Percentiles rank a stretch among this genome's conserved stretches.
phyloP scores from a whole-genome alignment of 2,113 vertebrate genomes.

The Malurus elegans region DNA sequence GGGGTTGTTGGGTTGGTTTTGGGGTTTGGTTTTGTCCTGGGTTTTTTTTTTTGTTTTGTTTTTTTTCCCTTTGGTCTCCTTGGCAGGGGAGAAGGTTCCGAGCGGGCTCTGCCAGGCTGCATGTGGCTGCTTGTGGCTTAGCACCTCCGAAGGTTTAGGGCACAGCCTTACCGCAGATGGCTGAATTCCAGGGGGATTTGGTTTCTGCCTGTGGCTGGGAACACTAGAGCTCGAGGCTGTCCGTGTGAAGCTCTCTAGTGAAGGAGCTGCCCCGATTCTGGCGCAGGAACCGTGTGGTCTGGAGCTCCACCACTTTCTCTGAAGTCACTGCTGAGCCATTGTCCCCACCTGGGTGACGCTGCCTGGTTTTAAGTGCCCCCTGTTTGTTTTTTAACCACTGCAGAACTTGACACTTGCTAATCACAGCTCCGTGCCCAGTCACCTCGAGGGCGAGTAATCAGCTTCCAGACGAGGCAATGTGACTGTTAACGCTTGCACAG shows the following conservation, averaged over 20 bases:
- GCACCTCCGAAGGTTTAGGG: conserved; percentile 38
- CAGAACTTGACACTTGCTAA: conserved; percentile 60
- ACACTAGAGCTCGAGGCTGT: background rate
- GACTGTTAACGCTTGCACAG: conserved; percentile 52
- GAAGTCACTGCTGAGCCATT: conserved; percentile 70
- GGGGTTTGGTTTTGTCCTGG: background rate
- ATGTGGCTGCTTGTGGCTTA: conserved; percentile 42
- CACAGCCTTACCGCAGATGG: conserved; percentile 1
- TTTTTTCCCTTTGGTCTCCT: background rate
- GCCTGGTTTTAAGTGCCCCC: conserved; percentile 44
- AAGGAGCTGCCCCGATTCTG: conserved; percentile 11
- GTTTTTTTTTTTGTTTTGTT: too few species aligned
- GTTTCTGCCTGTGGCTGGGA: conserved; percentile 36
- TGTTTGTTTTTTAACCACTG: conserved; percentile 67
- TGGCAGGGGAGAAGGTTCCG: conserved; percentile 10
- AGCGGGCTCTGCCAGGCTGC: conserved; percentile 25
- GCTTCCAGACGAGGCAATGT: conserved; percentile 59
- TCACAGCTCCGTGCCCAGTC: background rate
- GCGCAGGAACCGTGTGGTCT: background rate
- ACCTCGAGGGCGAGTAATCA: conserved; percentile 51
- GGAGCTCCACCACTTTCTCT: conserved; percentile 36
- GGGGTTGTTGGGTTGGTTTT: background rate
- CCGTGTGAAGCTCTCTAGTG: background rate
- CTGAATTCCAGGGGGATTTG: conserved; percentile 40
- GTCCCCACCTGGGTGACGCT: conserved; percentile 33